Evolutionary conservation across 2,113 vertebrate species (phyloP).

Genomic region (Forbesichthys agassizii): DNA sequence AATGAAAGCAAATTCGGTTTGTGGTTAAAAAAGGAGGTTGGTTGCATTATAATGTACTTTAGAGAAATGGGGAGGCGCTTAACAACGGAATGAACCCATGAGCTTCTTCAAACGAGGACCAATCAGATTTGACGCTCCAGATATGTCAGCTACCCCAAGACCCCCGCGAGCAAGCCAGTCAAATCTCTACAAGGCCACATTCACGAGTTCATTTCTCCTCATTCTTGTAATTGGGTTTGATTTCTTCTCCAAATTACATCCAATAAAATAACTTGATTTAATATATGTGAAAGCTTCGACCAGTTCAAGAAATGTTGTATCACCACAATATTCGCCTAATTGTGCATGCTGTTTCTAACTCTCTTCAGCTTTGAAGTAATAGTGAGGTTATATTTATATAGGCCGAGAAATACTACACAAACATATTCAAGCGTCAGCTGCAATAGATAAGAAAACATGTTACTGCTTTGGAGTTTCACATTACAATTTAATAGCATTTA

Average conservation of each 20-base stretch:
- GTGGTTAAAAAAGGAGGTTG: slow-evolving; percentile 95
- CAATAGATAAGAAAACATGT: not conserved
- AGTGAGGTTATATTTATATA: slow-evolving; percentile 12
- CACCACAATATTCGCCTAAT: slow-evolving; percentile 73
- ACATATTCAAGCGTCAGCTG: not conserved
- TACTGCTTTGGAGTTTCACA: not conserved
- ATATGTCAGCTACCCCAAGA: slow-evolving; percentile 74
- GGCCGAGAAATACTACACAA: not conserved
- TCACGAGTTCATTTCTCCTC: slow-evolving; percentile 78
- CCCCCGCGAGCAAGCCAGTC: slow-evolving; percentile 62
- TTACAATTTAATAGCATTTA: not conserved
- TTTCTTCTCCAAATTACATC: slow-evolving; percentile 78
- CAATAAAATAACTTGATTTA: slow-evolving; percentile 79
- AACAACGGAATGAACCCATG: slow-evolving; percentile 90
- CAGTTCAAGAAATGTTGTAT: slow-evolving; percentile 69
- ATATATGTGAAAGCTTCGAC: slow-evolving; percentile 71
- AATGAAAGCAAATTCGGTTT: slow-evolving; percentile 99
- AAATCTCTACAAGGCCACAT: slow-evolving; percentile 33
- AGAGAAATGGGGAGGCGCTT: slow-evolving; percentile 96
- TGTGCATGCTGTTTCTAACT: slow-evolving; percentile 56
- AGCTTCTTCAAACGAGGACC: slow-evolving; percentile 88
- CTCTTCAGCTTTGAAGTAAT: slow-evolving; percentile 19
- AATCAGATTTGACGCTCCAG: slow-evolving; percentile 90
- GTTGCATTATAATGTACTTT: slow-evolving; percentile 99
- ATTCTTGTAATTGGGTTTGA: slow-evolving; percentile 78